Evolutionary conservation across 2,113 vertebrate genomes (phyloP).

Genomic region (Nettapus auritus): DNA sequence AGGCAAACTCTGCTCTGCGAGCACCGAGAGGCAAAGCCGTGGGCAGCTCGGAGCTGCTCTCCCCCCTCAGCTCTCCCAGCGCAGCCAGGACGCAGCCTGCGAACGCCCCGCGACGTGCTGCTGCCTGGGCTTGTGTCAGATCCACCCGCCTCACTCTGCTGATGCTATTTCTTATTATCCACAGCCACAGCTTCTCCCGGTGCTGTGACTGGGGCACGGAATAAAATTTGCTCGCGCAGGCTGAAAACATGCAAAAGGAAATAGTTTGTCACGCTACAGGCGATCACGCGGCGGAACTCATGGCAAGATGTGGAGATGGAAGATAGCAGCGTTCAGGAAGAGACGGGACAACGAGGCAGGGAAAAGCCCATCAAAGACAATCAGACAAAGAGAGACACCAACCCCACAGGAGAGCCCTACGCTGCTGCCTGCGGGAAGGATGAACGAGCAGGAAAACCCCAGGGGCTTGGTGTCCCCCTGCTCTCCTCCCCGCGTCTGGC

Average conservation of each 20-base stretch:
- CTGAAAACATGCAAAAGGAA: neutral
- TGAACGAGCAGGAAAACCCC: neutral
- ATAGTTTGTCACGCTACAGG: rapidly evolving
- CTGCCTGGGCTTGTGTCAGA: neutral
- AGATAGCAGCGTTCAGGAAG: neutral
- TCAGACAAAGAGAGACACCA: rapidly evolving
- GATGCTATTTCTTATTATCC: neutral
- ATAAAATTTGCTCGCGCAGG: neutral
- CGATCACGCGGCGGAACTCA: rapidly evolving
- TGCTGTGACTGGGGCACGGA: neutral
- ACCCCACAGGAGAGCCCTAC: neutral
- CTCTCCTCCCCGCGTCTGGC: neutral
- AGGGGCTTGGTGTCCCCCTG: neutral
- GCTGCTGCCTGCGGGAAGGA: neutral
- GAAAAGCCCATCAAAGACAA: neutral
- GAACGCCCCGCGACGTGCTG: neutral
- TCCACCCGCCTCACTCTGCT: neutral
- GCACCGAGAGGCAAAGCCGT: neutral
- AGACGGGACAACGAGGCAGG: neutral
- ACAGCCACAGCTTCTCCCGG: neutral
- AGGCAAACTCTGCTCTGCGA: neutral
- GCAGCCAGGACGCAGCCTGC: neutral
- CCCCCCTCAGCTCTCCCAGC: rapidly evolving
- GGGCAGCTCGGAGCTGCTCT: neutral
- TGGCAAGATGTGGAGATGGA: rapidly evolving